phyloP scores from a whole-genome alignment of 2,113 vertebrate genomes.

The Danionella cerebrum region DNA sequence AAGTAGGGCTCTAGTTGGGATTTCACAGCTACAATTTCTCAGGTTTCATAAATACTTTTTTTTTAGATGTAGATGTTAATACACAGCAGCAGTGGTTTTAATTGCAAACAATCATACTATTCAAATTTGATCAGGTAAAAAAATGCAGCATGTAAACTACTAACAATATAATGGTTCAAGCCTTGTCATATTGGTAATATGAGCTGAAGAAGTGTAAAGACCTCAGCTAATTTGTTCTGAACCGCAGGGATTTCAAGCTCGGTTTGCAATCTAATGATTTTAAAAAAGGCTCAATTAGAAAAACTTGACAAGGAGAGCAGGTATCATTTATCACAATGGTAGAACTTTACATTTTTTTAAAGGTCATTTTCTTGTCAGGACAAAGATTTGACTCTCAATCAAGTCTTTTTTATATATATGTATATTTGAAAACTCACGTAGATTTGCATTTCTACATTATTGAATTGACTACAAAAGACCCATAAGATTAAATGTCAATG shows the following conservation, averaged over 20 bases:
- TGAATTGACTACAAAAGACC: neutral
- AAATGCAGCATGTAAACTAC: neutral
- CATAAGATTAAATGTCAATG: no score
- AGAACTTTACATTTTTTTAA: slow-evolving; percentile 36
- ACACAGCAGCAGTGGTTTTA: no score
- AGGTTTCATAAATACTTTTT: no score
- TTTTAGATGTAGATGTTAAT: no score
- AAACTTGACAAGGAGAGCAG: slow-evolving; percentile 47
- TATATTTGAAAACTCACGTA: neutral
- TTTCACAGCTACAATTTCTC: no score
- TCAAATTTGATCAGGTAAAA: no score
- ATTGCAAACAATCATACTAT: no score
- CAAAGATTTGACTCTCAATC: neutral
- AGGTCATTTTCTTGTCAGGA: neutral
- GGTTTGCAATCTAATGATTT: slow-evolving; percentile 53
- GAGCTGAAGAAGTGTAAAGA: slow-evolving; percentile 8
- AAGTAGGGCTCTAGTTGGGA: no score
- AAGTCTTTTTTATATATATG: neutral
- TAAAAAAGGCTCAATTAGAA: slow-evolving; percentile 53
- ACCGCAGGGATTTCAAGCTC: slow-evolving; percentile 44
- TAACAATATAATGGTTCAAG: neutral
- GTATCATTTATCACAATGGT: slow-evolving; percentile 53
- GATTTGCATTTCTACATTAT: slow-evolving; percentile 5
- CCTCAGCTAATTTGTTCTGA: slow-evolving; percentile 35
- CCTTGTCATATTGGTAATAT: slow-evolving; percentile 6